A percentile compares a stretch with the other conserved stretches of the same genome.
These are phyloP conservation scores for Hydra vulgaris DNA, from an alignment of 30 jellyfish, hydroid and myxozoan genomes.

Conservation along the genomic window DNA sequence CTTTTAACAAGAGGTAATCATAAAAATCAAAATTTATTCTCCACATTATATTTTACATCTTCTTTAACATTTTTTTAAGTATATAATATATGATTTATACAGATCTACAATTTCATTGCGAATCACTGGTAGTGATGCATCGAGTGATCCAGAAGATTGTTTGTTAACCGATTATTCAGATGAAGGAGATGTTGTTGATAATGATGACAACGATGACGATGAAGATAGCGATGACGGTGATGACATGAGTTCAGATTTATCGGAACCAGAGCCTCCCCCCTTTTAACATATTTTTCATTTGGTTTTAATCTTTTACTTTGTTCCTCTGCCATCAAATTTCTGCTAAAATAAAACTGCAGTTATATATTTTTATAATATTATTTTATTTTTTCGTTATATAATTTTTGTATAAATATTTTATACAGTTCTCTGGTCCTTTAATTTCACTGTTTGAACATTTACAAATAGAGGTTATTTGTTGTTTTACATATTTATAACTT, in stretches of 20 bases:
- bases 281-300: background rate
- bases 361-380: too few relatives aligned
- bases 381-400: too few relatives aligned
- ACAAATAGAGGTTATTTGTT: too few relatives aligned
- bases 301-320: background rate
- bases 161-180: constrained; percentile 4
- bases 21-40: too few relatives aligned
- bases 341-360: too few relatives aligned
- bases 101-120: constrained; percentile 20
- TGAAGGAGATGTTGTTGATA: background rate
- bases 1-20: background rate
- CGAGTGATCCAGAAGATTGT: constrained; percentile 21
- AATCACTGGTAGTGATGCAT: constrained; percentile 18
- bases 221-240: background rate
- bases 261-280: constrained; percentile 29
- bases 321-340: background rate
- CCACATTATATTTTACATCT: too few relatives aligned
- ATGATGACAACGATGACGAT: constrained; percentile 12
- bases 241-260: constrained; percentile 19
- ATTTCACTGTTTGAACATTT: too few relatives aligned
- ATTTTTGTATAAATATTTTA: too few relatives aligned
- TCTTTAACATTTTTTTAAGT: too few relatives aligned
- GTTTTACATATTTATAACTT: too few relatives aligned
- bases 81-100: too few relatives aligned
- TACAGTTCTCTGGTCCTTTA: too few relatives aligned